These are phyloP conservation scores for Physocephala rufipes DNA, from an alignment of 2,888 invertebrate species.

Conservation along the genomic window DNA sequence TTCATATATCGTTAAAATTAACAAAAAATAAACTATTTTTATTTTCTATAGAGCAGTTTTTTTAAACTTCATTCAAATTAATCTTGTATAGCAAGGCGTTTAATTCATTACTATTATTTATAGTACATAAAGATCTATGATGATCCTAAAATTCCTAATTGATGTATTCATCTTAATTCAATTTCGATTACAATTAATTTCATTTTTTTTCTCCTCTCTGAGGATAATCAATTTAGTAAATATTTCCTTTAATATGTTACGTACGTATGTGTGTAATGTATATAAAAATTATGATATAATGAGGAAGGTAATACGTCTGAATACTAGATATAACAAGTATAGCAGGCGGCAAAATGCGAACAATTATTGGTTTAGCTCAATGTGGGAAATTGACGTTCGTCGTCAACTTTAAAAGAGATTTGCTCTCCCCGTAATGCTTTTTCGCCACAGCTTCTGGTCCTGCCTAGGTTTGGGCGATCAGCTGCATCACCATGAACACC, in stretches of 20 bases:
- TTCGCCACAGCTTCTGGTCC: conserved; percentile 47
- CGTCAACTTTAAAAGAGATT: conserved; percentile 87
- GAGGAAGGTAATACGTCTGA: conserved; percentile 27
- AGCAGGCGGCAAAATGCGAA: neutral
- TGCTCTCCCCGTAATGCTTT: conserved; percentile 50
- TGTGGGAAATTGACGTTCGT: conserved; percentile 95
- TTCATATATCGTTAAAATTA: conserved; percentile 25
- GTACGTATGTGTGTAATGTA: conserved; percentile 37
- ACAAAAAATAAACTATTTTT: conserved; percentile 28
- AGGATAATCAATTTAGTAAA: conserved; percentile 40
- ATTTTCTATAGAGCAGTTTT: conserved; percentile 23
- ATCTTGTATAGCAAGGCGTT: conserved; percentile 16
- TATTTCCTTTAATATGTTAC: conserved; percentile 39
- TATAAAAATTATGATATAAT: conserved; percentile 32
- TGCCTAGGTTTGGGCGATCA: conserved; percentile 26
- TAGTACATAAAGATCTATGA: conserved; percentile 22
- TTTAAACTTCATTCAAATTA: conserved; percentile 31
- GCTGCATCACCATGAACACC: conserved; percentile 55
- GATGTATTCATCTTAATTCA: conserved; percentile 40
- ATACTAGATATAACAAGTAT: conserved; percentile 5
- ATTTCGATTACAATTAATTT: conserved; percentile 43
- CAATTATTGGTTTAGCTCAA: conserved; percentile 73
- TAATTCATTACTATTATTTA: conserved; percentile 24
- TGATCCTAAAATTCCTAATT: neutral
- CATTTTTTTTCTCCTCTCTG: conserved; percentile 37